These are phyloP conservation scores for Ips typographus DNA, from an alignment of 1,140 invertebrate species.

Conservation along the genomic window DNA sequence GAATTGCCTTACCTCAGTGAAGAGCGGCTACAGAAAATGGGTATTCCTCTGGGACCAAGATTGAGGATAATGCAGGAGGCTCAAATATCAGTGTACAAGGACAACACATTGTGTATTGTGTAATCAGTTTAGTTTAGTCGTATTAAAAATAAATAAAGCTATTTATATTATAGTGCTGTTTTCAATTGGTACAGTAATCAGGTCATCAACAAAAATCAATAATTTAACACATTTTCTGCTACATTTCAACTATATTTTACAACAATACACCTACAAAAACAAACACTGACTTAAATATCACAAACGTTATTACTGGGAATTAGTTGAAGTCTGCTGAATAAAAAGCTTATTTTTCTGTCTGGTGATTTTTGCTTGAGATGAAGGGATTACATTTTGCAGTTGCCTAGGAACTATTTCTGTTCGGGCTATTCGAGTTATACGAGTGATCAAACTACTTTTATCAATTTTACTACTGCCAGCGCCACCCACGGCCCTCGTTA, in stretches of 20 bases:
- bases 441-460: slow-evolving; percentile 47
- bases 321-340: slow-evolving; percentile 61
- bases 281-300: neutral
- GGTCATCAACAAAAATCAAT: too few relatives aligned
- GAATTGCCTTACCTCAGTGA: slow-evolving; percentile 91
- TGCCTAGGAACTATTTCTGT: slow-evolving; percentile 57
- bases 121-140: slow-evolving; percentile 30
- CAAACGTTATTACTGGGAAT: neutral
- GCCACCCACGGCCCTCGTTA: slow-evolving; percentile 43
- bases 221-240: too few relatives aligned
- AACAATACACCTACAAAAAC: neutral
- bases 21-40: slow-evolving; percentile 84
- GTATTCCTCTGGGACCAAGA: slow-evolving; percentile 85
- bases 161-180: too few relatives aligned
- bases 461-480: slow-evolving; percentile 44
- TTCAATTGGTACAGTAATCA: too few relatives aligned
- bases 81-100: slow-evolving; percentile 66
- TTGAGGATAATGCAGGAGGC: slow-evolving; percentile 89
- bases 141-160: too few relatives aligned
- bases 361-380: slow-evolving; percentile 70
- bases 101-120: slow-evolving; percentile 56
- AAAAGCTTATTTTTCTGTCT: slow-evolving; percentile 75
- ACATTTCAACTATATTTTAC: neutral
- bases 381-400: slow-evolving; percentile 59
- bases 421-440: slow-evolving; percentile 45